phyloP scores from a whole-genome alignment of 2,113 vertebrate species.

The Eclectus roratus region DNA sequence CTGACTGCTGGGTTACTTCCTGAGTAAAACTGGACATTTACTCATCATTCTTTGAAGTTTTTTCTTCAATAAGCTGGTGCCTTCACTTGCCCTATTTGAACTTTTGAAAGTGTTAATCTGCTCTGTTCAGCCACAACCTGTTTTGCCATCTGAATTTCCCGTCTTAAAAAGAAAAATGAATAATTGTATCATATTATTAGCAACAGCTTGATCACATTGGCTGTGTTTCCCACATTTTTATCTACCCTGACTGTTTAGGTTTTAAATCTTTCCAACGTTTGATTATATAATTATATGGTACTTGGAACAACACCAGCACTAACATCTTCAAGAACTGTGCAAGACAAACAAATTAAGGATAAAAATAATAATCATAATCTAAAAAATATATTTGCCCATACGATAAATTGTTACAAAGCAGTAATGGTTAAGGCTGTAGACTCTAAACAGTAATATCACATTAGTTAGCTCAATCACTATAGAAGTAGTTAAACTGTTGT shows the following conservation, averaged over 20 bases:
- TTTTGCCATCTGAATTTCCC: not conserved
- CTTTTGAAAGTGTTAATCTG: not conserved
- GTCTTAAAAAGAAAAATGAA: not conserved
- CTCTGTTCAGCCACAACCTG: not conserved
- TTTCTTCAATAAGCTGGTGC: not conserved
- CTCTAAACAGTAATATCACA: not conserved
- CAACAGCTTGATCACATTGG: not conserved
- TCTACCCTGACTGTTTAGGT: not conserved
- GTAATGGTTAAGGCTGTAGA: not conserved
- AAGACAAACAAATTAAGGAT: not conserved
- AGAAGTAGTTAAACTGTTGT: not conserved
- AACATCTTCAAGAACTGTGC: not conserved
- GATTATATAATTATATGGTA: not conserved
- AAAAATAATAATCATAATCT: not conserved
- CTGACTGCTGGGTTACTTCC: not conserved
- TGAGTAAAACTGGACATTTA: not conserved
- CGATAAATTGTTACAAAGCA: not conserved
- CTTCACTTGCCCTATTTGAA: not conserved
- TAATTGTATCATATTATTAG: not conserved
- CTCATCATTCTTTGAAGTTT: not conserved
- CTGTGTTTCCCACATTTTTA: not conserved
- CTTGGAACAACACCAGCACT: not conserved
- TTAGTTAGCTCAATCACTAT: not conserved
- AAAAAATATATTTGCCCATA: not conserved
- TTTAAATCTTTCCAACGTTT: not conserved